Evolutionary conservation across 2,113 vertebrate species (phyloP).

Genomic region (Chrysemys picta): DNA sequence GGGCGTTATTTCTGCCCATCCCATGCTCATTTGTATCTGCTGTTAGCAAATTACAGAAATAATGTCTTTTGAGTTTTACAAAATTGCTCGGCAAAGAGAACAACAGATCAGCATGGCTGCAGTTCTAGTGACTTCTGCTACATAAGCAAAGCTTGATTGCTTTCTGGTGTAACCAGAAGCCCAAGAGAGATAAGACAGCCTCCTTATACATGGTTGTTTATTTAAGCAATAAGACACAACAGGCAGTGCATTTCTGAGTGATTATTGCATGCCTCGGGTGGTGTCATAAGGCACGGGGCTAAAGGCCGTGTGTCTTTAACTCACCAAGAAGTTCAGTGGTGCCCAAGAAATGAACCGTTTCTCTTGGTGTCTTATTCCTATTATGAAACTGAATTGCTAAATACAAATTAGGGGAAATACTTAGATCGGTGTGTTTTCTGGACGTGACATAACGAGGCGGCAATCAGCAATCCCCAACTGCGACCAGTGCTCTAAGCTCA

Average conservation of each 20-base stretch:
- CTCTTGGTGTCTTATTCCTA: slow-evolving; percentile 5
- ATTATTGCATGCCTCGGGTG: slow-evolving; percentile 59
- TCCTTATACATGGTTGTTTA: slow-evolving; percentile 61
- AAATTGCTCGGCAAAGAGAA: slow-evolving; percentile 64
- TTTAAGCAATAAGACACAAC: slow-evolving; percentile 71
- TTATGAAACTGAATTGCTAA: neutral
- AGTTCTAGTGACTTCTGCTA: slow-evolving; percentile 59
- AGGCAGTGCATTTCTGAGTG: slow-evolving; percentile 59
- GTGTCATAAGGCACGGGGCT: slow-evolving; percentile 51
- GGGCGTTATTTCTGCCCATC: slow-evolving; percentile 41
- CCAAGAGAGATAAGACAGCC: slow-evolving; percentile 64
- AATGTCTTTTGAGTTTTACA: slow-evolving; percentile 52
- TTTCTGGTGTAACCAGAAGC: slow-evolving; percentile 70
- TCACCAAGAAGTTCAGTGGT: slow-evolving; percentile 30
- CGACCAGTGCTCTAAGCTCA: neutral
- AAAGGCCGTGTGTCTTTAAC: slow-evolving; percentile 31
- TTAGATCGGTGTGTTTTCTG: neutral
- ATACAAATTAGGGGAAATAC: neutral
- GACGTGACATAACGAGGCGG: neutral
- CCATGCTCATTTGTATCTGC: slow-evolving; percentile 48
- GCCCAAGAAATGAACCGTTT: slow-evolving; percentile 46
- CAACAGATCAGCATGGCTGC: slow-evolving; percentile 57
- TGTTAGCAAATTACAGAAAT: slow-evolving; percentile 54
- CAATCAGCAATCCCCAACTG: neutral
- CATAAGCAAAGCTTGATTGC: slow-evolving; percentile 57